Conservation (phyloP, 2,113 vertebrate genomes). For the Gnathonemus echidnorhynchus region DNA sequence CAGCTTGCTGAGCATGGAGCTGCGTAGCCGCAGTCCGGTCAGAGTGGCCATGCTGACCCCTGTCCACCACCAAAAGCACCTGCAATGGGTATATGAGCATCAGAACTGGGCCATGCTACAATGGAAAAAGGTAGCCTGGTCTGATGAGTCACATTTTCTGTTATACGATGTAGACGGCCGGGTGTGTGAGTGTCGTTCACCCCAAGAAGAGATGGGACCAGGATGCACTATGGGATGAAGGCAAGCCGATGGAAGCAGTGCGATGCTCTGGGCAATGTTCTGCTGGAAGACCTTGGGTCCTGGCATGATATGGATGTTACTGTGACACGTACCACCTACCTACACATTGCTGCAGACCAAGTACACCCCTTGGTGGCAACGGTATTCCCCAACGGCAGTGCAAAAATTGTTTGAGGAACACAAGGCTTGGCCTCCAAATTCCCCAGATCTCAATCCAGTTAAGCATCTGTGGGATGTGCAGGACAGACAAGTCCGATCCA, state of each 20-base stretch:
- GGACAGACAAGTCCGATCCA: neutral
- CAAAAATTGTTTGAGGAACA: neutral
- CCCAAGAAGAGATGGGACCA: neutral
- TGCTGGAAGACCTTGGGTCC: neutral
- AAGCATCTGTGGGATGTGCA: neutral
- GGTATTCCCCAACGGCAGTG: neutral
- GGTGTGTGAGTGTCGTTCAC: neutral
- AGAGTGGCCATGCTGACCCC: neutral
- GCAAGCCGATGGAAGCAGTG: neutral
- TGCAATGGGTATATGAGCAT: neutral
- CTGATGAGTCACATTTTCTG: neutral
- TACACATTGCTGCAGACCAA: neutral
- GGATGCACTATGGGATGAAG: neutral
- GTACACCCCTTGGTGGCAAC: neutral
- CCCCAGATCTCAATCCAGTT: neutral
- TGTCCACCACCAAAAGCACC: neutral
- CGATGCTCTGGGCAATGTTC: neutral
- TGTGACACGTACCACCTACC: neutral
- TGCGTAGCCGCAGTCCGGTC: too few relatives aligned
- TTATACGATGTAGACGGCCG: neutral
- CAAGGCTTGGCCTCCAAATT: neutral
- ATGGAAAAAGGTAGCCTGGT: neutral
- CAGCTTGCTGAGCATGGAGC: too few relatives aligned
- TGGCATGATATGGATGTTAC: neutral
- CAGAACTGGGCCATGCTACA: neutral